These are phyloP conservation scores for Stenodema calcarata DNA, from an alignment of 2,888 invertebrate species.

Conservation along the genomic window DNA sequence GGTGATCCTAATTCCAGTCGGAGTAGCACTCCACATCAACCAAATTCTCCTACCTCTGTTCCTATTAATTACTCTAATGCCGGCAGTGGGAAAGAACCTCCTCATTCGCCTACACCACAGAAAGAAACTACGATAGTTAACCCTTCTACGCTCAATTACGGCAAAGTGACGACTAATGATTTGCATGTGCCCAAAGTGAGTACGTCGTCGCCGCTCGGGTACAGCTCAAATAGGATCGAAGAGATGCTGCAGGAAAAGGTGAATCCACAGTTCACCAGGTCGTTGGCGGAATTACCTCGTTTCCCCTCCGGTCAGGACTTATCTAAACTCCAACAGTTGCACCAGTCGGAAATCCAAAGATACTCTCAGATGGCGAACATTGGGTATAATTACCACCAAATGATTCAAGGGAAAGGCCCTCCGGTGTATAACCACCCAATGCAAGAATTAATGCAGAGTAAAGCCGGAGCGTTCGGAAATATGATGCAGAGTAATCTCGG, in stretches of 20 bases:
- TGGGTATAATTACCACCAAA: constrained; percentile 40
- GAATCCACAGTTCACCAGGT: constrained; percentile 54
- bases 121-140: constrained; percentile 37
- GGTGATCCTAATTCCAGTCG: constrained; percentile 45
- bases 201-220: constrained; percentile 51
- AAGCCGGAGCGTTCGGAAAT: constrained; percentile 51
- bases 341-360: constrained; percentile 34
- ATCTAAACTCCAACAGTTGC: constrained; percentile 50
- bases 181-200: constrained; percentile 32
- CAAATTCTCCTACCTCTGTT: constrained; percentile 50
- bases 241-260: constrained; percentile 55
- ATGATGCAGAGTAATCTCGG: constrained; percentile 49
- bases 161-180: constrained; percentile 40
- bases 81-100: constrained; percentile 30
- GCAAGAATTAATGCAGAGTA: constrained; percentile 56
- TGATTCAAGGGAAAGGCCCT: constrained; percentile 40
- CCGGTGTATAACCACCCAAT: constrained; percentile 49
- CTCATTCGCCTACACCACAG: constrained; percentile 19
- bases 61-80: constrained; percentile 55
- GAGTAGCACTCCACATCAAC: constrained; percentile 40
- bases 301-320: constrained; percentile 53
- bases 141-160: constrained; percentile 33
- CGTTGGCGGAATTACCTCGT: constrained; percentile 52
- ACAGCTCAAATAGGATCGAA: constrained; percentile 53
- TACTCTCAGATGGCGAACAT: constrained; percentile 36